These are phyloP conservation scores for Psix sp. DNA, from an alignment of 1,140 invertebrate genomes.

Conservation along the genomic window DNA sequence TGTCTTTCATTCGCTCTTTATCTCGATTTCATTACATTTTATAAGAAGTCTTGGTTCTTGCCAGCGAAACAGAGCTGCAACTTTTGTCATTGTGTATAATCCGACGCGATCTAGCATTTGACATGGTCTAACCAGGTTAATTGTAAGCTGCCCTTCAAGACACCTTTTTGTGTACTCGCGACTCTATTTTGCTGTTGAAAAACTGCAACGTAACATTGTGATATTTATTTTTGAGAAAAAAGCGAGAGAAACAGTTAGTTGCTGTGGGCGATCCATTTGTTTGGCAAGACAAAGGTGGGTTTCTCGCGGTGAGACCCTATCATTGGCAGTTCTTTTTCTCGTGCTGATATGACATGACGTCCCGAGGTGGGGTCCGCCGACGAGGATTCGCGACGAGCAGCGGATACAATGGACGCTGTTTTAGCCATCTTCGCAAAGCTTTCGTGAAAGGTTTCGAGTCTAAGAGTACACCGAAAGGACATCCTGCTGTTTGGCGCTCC, in stretches of 20 bases:
- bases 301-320: conserved; percentile 17
- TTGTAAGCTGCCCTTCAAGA: too few species aligned
- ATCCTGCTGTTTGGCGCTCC: conserved; percentile 72
- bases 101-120: conserved; percentile 24
- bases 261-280: conserved; percentile 8
- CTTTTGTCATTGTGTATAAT: conserved; percentile 46
- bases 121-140: conserved; percentile 47
- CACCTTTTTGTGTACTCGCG: too few species aligned
- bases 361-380: conserved; percentile 41
- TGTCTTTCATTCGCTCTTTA: conserved; percentile 51
- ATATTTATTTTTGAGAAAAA: too few species aligned
- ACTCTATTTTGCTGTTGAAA: too few species aligned
- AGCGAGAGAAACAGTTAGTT: conserved; percentile 4
- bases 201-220: too few species aligned
- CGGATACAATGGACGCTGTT: conserved; percentile 54
- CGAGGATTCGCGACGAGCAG: conserved; percentile 31
- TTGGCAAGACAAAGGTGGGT: conserved; percentile 24
- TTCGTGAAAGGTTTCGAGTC: conserved; percentile 52
- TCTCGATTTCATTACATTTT: conserved; percentile 60
- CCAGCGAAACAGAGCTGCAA: conserved; percentile 32
- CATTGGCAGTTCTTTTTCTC: conserved; percentile 39
- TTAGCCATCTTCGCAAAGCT: conserved; percentile 47
- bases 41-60: conserved; percentile 23
- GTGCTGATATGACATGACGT: conserved; percentile 47
- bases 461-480: conserved; percentile 64